Evolutionary conservation across 2,113 vertebrate genomes (phyloP).

Genomic region (Meriones unguiculatus): DNA sequence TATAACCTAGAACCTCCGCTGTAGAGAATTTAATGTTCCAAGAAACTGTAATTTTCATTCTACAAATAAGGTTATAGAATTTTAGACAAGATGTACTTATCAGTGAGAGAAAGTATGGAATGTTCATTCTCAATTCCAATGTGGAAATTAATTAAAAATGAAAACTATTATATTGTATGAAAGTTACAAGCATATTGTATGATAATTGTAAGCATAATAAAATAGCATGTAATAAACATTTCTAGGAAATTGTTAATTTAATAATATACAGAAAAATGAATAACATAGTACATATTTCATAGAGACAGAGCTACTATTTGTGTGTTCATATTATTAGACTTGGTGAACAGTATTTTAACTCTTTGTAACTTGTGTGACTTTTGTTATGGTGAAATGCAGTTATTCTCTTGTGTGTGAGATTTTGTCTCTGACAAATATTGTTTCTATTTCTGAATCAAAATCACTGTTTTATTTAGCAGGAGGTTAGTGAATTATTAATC

Average conservation of each 20-base stretch:
- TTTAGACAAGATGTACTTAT: not conserved
- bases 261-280: not conserved
- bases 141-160: not conserved
- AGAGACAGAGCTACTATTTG: not conserved
- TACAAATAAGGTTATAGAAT: not conserved
- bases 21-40: not conserved
- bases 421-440: not conserved
- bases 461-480: not conserved
- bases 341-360: not conserved
- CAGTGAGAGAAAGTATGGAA: not conserved
- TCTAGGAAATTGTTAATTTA: not conserved
- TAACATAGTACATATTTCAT: not conserved
- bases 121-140: no score
- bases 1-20: no score
- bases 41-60: not conserved
- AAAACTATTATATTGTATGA: not conserved
- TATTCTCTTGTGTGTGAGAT: not conserved
- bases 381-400: not conserved
- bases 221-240: not conserved
- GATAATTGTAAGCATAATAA: not conserved
- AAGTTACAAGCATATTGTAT: not conserved
- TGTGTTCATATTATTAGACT: not conserved
- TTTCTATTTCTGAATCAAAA: not conserved
- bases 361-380: not conserved
- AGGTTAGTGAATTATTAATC: not conserved